phyloP scores from a whole-genome alignment of 1,140 invertebrate species.

The Drosophila tristis region DNA sequence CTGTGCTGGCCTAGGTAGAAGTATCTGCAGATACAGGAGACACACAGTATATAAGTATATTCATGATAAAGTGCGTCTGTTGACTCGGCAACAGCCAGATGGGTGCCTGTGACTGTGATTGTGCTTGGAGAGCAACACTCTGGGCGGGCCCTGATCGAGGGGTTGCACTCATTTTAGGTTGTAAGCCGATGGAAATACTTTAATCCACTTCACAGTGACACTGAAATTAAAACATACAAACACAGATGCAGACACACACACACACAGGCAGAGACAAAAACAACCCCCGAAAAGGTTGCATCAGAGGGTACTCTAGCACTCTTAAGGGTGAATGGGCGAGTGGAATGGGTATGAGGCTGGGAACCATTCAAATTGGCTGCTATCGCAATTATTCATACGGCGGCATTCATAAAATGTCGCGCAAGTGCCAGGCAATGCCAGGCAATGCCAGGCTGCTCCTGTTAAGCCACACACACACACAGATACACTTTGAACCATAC shows the following conservation, averaged over 20 bases:
- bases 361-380: slow-evolving; percentile 77
- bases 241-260: neutral
- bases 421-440: slow-evolving; percentile 57
- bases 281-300: slow-evolving; percentile 55
- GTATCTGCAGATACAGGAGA: slow-evolving; percentile 27
- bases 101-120: neutral
- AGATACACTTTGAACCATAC: neutral
- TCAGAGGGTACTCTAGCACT: neutral
- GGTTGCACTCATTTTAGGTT: slow-evolving; percentile 77
- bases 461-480: slow-evolving; percentile 37
- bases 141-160: slow-evolving; percentile 33
- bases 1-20: slow-evolving; percentile 21
- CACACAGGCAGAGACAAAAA: too few species aligned
- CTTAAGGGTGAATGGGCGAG: neutral
- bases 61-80: slow-evolving; percentile 54
- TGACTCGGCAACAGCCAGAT: slow-evolving; percentile 6
- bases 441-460: slow-evolving; percentile 34
- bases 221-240: slow-evolving; percentile 72
- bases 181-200: slow-evolving; percentile 80
- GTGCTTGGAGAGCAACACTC: slow-evolving; percentile 51
- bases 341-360: slow-evolving; percentile 21
- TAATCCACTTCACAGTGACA: slow-evolving; percentile 82
- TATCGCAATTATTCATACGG: slow-evolving; percentile 81
- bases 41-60: slow-evolving; percentile 2
- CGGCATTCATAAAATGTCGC: slow-evolving; percentile 81